Conservation (phyloP, 2,113 vertebrate genomes). For the Onychostruthus taczanowskii region DNA sequence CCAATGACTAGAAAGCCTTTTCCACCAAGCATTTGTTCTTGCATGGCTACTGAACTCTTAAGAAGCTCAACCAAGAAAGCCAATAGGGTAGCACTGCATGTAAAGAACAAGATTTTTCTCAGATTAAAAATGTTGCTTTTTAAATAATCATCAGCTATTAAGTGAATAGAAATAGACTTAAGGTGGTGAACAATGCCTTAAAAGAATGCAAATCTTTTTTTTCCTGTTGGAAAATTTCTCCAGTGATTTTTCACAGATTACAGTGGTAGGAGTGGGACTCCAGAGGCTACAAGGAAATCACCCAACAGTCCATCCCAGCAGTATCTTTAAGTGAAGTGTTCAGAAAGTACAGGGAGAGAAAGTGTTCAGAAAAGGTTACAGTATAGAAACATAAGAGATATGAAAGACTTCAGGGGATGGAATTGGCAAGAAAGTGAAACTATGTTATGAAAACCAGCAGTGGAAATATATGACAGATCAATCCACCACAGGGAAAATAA, state of each 20-base stretch:
- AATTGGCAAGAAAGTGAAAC: neutral
- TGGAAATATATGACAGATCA: neutral
- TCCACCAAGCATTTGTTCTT: conserved; percentile 96
- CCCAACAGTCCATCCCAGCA: neutral
- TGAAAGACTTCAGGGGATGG: neutral
- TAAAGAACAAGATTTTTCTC: conserved; percentile 60
- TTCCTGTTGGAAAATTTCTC: neutral
- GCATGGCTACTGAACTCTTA: conserved; percentile 98
- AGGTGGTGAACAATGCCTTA: neutral
- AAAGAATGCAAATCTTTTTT: neutral
- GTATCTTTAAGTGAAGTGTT: neutral
- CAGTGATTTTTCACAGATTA: neutral
- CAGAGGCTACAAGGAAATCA: neutral
- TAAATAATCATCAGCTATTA: neutral
- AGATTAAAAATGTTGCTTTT: neutral
- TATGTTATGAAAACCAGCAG: neutral
- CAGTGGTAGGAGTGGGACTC: neutral
- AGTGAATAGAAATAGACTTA: neutral
- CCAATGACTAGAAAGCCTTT: conserved; percentile 97
- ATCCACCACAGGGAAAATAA: neutral
- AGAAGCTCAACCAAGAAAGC: conserved; percentile 93
- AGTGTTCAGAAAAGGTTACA: neutral
- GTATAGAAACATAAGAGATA: neutral
- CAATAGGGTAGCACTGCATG: conserved; percentile 88
- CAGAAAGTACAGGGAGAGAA: neutral